Base-by-base conservation (phyloP, 2,888 invertebrate species). In the Polyploca ridens region DNA sequence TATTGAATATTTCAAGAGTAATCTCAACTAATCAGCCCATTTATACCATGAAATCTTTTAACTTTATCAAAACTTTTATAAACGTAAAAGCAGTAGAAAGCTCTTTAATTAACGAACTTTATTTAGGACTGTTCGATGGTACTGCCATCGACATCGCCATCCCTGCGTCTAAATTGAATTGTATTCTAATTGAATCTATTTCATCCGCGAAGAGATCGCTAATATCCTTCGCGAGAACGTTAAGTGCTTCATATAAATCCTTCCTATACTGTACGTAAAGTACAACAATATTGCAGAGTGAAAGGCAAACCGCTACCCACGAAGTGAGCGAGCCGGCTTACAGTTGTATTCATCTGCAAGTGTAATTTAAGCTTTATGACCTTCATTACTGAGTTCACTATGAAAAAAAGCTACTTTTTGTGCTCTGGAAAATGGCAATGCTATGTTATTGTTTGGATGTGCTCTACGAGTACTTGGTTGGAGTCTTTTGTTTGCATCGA, bases 221-320 rank as follows among this genome's bases (percentile, higher is more conserved):
- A 33, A 41, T 61, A 61, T 61, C 61, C 61, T 61, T 44, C 27
- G 61, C 41, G 41, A 61, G 61, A 41, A 61, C 61, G 41, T 41
- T 61, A 16, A 61, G 61, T 61, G 61, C 61, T 41, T 41, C 61
- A 41, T 61, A 61, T 41, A 41, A 41, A 41, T 61, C 61, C 27
- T 10, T 19, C 19, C 41, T 27, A 35, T 68, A 76, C 54, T 19
- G 54, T 54, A 54, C 54, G 54, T 54, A 54, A 10, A 54, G 41
- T 66, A 78, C 70, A 79, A 84, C 83, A 87, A 79, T 79, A 82
- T 81, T 78, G 79, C 75, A 69, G 77, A 90, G 91, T 90, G 90
- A 91, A 91, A 91, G 91, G 91, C 82, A 88, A 87, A 87, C 85
- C 82, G 81, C 88, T 85, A 79, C 87, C 89, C 88, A 88, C 87